Conservation (phyloP, 2,113 vertebrate genomes). For the Brachyhypopomus gauderio region DNA sequence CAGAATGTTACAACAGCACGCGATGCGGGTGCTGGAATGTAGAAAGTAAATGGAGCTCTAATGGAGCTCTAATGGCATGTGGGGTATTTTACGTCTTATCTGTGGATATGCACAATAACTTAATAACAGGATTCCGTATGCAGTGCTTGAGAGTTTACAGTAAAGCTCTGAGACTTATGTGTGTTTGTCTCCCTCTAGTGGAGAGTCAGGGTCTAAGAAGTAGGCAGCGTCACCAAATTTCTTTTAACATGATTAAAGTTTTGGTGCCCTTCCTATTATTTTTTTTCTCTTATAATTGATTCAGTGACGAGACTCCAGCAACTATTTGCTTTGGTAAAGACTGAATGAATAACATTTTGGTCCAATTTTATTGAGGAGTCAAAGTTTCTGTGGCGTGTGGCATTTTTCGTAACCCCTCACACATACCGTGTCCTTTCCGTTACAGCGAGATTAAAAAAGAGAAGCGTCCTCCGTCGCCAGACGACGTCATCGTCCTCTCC, state of each 20-base stretch:
- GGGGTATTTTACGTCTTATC: too few relatives aligned
- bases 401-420: slow-evolving; percentile 32
- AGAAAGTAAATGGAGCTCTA: too few relatives aligned
- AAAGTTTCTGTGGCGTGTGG: slow-evolving; percentile 27
- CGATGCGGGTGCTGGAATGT: too few relatives aligned
- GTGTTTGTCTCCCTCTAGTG: slow-evolving; percentile 37
- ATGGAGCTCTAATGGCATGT: too few relatives aligned
- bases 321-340: too few relatives aligned
- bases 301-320: too few relatives aligned
- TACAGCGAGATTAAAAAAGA: slow-evolving; percentile 81
- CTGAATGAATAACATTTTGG: too few relatives aligned
- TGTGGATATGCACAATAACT: too few relatives aligned
- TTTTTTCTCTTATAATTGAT: too few relatives aligned
- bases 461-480: slow-evolving; percentile 80
- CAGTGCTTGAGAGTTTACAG: background rate
- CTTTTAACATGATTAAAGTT: background rate
- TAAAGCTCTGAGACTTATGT: background rate
- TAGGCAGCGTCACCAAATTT: background rate
- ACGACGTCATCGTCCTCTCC: slow-evolving; percentile 89
- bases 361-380: too few relatives aligned
- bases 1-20: background rate
- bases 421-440: background rate
- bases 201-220: background rate
- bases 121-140: background rate
- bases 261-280: too few relatives aligned